phyloP scores from a whole-genome alignment of 1,140 invertebrate species.

The Holotrichia oblita region DNA sequence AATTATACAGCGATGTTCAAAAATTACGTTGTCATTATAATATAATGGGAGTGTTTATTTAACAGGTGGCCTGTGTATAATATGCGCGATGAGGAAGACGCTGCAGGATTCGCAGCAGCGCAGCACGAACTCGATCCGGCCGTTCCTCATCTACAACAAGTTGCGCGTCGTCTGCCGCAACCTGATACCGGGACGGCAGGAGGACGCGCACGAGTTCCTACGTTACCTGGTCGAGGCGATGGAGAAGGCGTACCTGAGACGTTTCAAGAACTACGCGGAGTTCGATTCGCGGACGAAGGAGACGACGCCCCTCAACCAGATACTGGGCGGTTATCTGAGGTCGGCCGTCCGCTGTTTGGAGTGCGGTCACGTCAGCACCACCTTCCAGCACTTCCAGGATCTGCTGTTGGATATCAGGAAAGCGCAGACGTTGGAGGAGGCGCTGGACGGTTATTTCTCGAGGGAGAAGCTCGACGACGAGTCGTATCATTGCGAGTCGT shows the following conservation, averaged over 20 bases:
- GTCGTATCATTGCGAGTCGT: constrained; percentile 94
- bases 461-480: constrained; percentile 85
- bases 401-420: constrained; percentile 91
- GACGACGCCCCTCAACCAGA: constrained; percentile 95
- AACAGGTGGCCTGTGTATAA: constrained; percentile 74
- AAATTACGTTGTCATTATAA: neutral
- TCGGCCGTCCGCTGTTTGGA: constrained; percentile 90
- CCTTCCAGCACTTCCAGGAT: constrained; percentile 91
- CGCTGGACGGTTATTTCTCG: constrained; percentile 82
- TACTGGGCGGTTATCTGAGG: constrained; percentile 93
- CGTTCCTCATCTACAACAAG: constrained; percentile 73
- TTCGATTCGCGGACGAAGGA: constrained; percentile 93
- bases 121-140: constrained; percentile 75
- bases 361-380: constrained; percentile 85
- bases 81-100: constrained; percentile 85
- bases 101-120: constrained; percentile 73
- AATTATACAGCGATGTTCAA: neutral
- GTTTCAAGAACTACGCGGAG: constrained; percentile 69
- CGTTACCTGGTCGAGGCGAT: constrained; percentile 93
- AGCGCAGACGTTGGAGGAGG: constrained; percentile 82
- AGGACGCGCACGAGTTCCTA: constrained; percentile 97
- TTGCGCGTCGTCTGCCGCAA: constrained; percentile 86
- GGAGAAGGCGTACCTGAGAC: constrained; percentile 87
- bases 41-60: neutral
- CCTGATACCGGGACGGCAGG: constrained; percentile 89